These are phyloP conservation scores for Aethes cnicana DNA, from an alignment of 2,888 invertebrate genomes.

Conservation along the genomic window DNA sequence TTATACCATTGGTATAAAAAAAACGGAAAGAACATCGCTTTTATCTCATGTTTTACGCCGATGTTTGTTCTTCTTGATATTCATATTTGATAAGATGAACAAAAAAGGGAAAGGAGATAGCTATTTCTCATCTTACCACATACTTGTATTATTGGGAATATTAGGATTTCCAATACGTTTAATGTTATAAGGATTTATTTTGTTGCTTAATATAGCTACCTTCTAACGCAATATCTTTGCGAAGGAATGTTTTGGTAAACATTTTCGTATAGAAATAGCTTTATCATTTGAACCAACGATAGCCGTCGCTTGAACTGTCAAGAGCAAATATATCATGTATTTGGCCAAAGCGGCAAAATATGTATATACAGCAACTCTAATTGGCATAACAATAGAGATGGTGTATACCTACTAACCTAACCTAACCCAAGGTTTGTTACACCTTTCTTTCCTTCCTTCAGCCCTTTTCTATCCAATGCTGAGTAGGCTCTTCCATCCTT, in stretches of 20 bases:
- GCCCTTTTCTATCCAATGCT: no score
- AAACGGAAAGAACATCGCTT: no score
- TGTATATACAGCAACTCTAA: no score
- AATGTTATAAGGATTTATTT: constrained; percentile 8
- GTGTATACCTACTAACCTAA: no score
- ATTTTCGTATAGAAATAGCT: neutral
- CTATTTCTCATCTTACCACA: constrained; percentile 16
- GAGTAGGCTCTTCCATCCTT: no score
- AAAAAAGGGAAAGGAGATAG: constrained; percentile 7
- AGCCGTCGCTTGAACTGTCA: no score
- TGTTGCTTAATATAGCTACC: constrained; percentile 8
- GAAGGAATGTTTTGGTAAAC: neutral
- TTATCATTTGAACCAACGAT: neutral
- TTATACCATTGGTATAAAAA: no score
- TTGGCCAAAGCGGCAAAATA: no score
- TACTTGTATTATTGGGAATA: constrained; percentile 2
- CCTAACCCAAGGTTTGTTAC: no score
- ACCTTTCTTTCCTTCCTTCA: no score
- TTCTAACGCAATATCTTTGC: neutral
- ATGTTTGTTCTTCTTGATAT: constrained; percentile 16
- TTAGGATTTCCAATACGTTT: constrained; percentile 3
- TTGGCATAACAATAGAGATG: no score
- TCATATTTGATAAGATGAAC: constrained; percentile 19
- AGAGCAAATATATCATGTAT: no score
- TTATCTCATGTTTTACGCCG: neutral